Conservation (phyloP, 2,113 vertebrate species). For the Toxostoma redivivum region DNA sequence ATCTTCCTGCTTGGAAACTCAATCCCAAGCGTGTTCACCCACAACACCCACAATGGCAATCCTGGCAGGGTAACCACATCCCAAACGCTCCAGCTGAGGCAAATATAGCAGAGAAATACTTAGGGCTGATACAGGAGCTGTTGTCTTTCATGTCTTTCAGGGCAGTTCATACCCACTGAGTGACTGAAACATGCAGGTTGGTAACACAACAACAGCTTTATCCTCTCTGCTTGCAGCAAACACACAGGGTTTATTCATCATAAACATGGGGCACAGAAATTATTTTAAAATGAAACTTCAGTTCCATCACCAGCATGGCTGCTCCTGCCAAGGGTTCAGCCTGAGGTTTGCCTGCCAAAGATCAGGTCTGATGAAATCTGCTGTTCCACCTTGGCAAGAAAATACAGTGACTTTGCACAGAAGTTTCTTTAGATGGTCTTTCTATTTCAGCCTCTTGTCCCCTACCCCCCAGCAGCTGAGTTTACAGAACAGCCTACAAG, state of each 20-base stretch:
- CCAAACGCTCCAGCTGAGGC: neutral
- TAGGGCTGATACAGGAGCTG: neutral
- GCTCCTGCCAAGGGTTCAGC: neutral
- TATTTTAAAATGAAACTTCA: neutral
- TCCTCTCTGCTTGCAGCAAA: neutral
- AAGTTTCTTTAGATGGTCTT: neutral
- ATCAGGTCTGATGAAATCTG: neutral
- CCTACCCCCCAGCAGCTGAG: neutral
- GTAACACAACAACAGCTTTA: neutral
- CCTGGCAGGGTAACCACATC: neutral
- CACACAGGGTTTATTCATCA: neutral
- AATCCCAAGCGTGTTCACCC: neutral
- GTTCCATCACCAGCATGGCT: neutral
- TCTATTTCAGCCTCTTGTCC: neutral
- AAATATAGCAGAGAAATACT: neutral
- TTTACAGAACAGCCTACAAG: neutral
- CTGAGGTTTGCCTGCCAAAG: neutral
- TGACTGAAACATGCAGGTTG: neutral
- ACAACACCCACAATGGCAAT: neutral
- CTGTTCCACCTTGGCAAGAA: neutral
- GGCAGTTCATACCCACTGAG: neutral
- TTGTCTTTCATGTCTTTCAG: neutral
- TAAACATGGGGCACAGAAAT: neutral
- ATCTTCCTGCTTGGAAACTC: conserved; percentile 28
- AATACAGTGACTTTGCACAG: neutral